These are phyloP conservation scores for Alethe castanea DNA, from an alignment of 2,113 vertebrate genomes.

Conservation along the genomic window DNA sequence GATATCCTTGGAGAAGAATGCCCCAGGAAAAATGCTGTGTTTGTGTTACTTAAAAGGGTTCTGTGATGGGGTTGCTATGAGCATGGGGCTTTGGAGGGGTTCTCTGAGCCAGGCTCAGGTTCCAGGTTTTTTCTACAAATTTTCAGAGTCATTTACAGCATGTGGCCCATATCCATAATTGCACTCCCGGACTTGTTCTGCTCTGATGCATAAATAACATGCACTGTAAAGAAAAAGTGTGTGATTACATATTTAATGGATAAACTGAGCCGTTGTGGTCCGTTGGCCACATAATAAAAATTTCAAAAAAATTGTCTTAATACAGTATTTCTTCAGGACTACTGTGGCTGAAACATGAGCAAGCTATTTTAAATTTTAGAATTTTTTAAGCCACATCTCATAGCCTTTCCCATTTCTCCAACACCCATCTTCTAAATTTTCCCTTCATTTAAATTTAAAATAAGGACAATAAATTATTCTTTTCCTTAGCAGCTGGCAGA, in stretches of 20 bases:
- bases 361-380: slow-evolving; percentile 8
- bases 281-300: slow-evolving; percentile 56
- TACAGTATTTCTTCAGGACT: slow-evolving; percentile 35
- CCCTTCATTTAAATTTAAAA: slow-evolving; percentile 59
- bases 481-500: slow-evolving; percentile 28
- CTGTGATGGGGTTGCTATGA: not conserved
- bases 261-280: slow-evolving; percentile 48
- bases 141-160: slow-evolving; percentile 33
- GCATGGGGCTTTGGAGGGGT: not conserved
- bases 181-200: slow-evolving; percentile 57
- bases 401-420: slow-evolving; percentile 12
- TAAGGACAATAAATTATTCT: slow-evolving; percentile 43
- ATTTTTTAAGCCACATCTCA: not conserved
- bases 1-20: not conserved
- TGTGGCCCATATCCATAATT: slow-evolving; percentile 48
- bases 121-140: not conserved
- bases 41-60: not conserved
- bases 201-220: slow-evolving; percentile 65
- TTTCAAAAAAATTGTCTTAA: slow-evolving; percentile 55
- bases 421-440: not conserved
- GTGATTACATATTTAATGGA: slow-evolving; percentile 66
- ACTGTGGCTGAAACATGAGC: not conserved
- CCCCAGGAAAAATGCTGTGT: not conserved
- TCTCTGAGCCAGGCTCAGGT: not conserved
- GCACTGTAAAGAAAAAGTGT: slow-evolving; percentile 47